A percentile compares a stretch with the other conserved stretches of the same genome.
phyloP scores from a whole-genome alignment of 2,797 vertebrate species.

The Columba guinea region DNA sequence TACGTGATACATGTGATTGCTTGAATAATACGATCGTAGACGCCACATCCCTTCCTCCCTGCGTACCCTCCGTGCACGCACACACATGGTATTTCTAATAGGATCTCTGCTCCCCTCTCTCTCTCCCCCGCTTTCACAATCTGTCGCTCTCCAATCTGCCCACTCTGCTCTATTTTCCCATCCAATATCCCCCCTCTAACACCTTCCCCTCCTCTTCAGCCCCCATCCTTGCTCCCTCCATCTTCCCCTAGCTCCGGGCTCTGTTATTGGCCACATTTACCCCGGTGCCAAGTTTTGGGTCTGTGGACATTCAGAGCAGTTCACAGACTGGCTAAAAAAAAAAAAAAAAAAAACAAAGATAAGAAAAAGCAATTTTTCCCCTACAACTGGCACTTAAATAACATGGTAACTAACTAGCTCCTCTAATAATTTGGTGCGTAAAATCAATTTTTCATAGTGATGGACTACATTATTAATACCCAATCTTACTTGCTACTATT shows the following conservation, averaged over 20 bases:
- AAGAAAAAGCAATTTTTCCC: not conserved
- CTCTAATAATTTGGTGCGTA: not conserved
- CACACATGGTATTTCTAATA: conserved; percentile 61
- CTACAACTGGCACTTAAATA: not conserved
- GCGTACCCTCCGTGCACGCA: not conserved
- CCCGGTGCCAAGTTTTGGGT: not conserved
- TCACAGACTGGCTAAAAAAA: not conserved
- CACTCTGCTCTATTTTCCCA: conserved; percentile 68
- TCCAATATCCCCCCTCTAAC: conserved; percentile 53
- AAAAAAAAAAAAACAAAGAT: not conserved
- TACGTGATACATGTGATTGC: conserved; percentile 19
- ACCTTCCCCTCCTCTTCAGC: conserved; percentile 45
- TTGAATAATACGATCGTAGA: conserved; percentile 30
- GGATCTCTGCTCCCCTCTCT: conserved; percentile 36
- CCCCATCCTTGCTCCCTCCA: not conserved
- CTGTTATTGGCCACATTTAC: not conserved
- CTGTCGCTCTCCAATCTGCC: conserved; percentile 68
- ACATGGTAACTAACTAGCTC: rapidly evolving
- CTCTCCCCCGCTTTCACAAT: conserved; percentile 63
- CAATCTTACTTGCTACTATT: not conserved
- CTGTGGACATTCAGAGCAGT: not conserved
- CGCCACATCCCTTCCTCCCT: conserved; percentile 15
- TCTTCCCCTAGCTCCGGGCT: not conserved
- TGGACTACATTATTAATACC: not conserved
- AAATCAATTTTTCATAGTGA: not conserved